Percentiles rank a stretch among this genome's conserved stretches.
phyloP scores from a whole-genome alignment of 2,113 vertebrate species.

The Callospermophilus lateralis region DNA sequence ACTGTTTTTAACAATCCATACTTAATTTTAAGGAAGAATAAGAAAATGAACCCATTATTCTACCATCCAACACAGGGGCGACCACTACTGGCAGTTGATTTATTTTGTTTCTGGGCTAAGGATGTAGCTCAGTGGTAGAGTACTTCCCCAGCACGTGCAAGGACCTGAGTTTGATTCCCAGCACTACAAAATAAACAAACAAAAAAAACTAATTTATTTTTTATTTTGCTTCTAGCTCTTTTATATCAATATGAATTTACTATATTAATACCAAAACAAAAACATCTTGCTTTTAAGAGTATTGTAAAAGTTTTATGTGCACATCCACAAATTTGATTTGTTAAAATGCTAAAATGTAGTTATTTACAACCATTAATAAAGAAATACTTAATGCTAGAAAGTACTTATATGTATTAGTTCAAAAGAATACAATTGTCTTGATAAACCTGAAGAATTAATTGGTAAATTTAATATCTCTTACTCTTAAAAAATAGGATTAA shows the following conservation, averaged over 20 bases:
- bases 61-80: neutral
- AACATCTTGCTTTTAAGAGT: neutral
- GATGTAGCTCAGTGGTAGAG: neutral
- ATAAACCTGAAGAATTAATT: constrained; percentile 18
- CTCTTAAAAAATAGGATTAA: neutral
- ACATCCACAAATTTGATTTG: neutral
- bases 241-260: neutral
- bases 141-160: neutral
- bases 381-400: neutral
- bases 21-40: neutral
- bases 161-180: neutral
- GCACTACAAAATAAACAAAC: neutral
- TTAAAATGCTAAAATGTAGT: neutral
- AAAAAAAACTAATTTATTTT: neutral
- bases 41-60: neutral
- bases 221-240: neutral
- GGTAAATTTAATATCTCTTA: neutral
- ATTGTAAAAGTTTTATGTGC: neutral
- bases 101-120: neutral
- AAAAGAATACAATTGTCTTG: constrained; percentile 17
- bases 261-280: neutral
- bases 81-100: neutral
- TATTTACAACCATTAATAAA: neutral
- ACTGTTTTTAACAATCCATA: neutral
- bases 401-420: neutral